Evolutionary conservation across 2,797 vertebrate species (phyloP), one percentile per base, ranked within the genome.

Genomic region (Helicolenus hilgendorfi): DNA sequence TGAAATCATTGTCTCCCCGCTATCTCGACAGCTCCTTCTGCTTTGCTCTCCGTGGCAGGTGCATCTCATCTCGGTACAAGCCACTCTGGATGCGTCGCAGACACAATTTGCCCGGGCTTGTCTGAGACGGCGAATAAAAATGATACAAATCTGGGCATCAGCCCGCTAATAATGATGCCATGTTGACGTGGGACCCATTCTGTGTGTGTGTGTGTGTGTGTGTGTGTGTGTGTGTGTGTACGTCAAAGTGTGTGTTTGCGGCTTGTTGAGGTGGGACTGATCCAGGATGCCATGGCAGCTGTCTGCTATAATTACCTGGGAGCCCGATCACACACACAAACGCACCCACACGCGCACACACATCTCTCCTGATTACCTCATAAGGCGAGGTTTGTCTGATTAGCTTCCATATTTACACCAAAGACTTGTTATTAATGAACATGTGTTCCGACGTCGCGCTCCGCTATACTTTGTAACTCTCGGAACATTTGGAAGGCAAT

Each of bases 231-330:
- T 87, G 75, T 49, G 64, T 41, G 77, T 31, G 55, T 9, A 13
- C 58, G 62, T 74, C 41, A 69, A 59, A 74, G 88, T 82, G 87
- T 88, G 84, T 85, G 89, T 88, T 72, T 85, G 87, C 13, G 72
- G 90, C 87, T 92, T 93, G 95, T 92, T 95, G 96, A 94, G 29
- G 85, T 93, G 96, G 94, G 95, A 96, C 94, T 95, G 95, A 96
- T 96, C 92, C 93, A 94, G 90, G 92, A 95, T 94, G 93, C 94
- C 90, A 86, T 92, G 95, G 94, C 95, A 97, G 94, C 95, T 97
- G 96, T 96, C 95, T 94, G 89, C 93, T 88, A 91, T 96, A 96
- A 97, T 97, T 97, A 96, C 94, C 95, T 94, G 91, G 90, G 95
- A 94, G 93, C 91, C 91, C n/a, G 49, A 92, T 96, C 89, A 74